phyloP scores from a whole-genome alignment of 2,113 vertebrate species.

The Silurus asotus region DNA sequence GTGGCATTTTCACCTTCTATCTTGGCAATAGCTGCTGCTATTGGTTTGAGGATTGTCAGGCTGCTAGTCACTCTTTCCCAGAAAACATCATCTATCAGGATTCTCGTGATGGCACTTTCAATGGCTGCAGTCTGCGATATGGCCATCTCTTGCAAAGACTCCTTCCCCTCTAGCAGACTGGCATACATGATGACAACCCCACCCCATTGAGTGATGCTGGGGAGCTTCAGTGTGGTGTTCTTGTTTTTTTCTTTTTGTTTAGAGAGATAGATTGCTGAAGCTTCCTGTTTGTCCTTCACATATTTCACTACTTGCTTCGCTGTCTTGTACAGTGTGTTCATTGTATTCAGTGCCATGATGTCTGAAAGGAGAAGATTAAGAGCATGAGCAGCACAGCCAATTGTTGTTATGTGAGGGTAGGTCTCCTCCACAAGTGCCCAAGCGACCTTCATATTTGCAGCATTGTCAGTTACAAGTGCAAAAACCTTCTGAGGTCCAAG shows the following conservation, averaged over 20 bases:
- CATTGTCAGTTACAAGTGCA: slow-evolving; percentile 55
- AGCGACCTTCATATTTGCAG: slow-evolving; percentile 51
- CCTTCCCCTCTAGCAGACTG: slow-evolving; percentile 42
- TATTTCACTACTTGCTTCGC: slow-evolving; percentile 42
- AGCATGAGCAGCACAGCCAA: slow-evolving; percentile 46
- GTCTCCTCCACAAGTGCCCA: slow-evolving; percentile 56
- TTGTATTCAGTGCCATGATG: slow-evolving; percentile 41
- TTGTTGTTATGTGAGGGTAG: slow-evolving; percentile 55
- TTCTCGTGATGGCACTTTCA: slow-evolving; percentile 43
- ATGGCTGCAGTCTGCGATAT: slow-evolving; percentile 40
- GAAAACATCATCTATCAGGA: slow-evolving; percentile 52
- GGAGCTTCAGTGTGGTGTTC: slow-evolving; percentile 38
- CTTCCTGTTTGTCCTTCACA: slow-evolving; percentile 42
- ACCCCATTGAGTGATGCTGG: slow-evolving; percentile 29
- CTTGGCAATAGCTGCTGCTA: slow-evolving; percentile 51
- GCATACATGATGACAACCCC: slow-evolving; percentile 38
- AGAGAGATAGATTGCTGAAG: slow-evolving; percentile 20
- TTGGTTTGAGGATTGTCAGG: slow-evolving; percentile 48
- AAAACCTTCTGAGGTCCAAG: slow-evolving; percentile 58
- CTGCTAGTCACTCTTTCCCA: slow-evolving; percentile 55
- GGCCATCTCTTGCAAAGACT: slow-evolving; percentile 50
- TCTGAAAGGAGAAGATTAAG: slow-evolving; percentile 54
- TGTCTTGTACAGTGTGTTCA: slow-evolving; percentile 40
- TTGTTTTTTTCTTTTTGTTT: slow-evolving; percentile 37
- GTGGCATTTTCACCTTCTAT: slow-evolving; percentile 44